These are phyloP conservation scores for Bombylius major DNA, from an alignment of 2,888 invertebrate species.

Conservation along the genomic window DNA sequence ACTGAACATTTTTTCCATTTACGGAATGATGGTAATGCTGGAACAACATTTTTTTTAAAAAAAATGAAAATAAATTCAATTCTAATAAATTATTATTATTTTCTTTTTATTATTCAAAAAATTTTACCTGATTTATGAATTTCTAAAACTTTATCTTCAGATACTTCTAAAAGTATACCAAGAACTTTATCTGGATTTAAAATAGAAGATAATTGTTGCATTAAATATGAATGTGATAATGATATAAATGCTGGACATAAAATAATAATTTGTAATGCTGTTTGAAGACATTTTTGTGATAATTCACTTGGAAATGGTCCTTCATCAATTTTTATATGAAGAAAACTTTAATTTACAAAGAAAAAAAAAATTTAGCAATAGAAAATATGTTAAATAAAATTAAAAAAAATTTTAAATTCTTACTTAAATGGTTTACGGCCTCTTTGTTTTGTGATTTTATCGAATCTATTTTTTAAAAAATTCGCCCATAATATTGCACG, in stretches of 20 bases:
- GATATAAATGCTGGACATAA: constrained; percentile 63
- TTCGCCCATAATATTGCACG: constrained; percentile 69
- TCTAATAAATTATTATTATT: not conserved
- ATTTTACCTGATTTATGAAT: constrained; percentile 52
- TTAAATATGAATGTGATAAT: constrained; percentile 30
- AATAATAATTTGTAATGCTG: constrained; percentile 68
- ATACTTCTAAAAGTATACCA: constrained; percentile 68
- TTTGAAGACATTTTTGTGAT: constrained; percentile 41
- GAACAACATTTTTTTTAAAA: constrained; percentile 5
- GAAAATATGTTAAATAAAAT: too few species aligned
- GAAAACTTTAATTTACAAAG: constrained; percentile 44
- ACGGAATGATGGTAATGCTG: constrained; percentile 55
- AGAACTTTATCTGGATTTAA: constrained; percentile 54
- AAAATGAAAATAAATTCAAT: constrained; percentile 3
- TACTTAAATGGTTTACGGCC: constrained; percentile 71
- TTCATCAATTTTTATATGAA: constrained; percentile 63
- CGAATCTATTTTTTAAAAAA: constrained; percentile 69
- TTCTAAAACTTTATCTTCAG: constrained; percentile 55
- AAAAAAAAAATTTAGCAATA: not conserved
- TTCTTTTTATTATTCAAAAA: not conserved
- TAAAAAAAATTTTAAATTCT: constrained; percentile 19
- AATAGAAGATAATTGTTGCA: constrained; percentile 31
- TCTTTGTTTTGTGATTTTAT: constrained; percentile 70
- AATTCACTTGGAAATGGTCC: constrained; percentile 39
- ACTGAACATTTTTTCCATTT: constrained; percentile 71